Evolutionary conservation across 2,888 invertebrate species (phyloP).

Genomic region (Cephus runcator): DNA sequence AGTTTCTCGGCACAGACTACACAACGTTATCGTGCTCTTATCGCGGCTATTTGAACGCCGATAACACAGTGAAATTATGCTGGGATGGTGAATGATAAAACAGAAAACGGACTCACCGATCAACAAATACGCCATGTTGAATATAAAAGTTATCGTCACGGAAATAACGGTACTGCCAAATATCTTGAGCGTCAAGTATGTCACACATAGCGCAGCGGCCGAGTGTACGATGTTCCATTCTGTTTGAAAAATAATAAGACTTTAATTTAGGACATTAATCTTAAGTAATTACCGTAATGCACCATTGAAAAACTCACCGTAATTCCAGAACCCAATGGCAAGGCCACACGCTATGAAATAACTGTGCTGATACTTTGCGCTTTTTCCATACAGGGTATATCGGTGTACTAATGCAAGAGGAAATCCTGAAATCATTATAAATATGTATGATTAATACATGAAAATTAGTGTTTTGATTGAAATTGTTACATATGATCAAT

Average conservation of each 20-base stretch:
- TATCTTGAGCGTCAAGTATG: constrained; percentile 75
- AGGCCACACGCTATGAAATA: constrained; percentile 81
- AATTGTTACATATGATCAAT: not conserved
- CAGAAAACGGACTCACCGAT: constrained; percentile 64
- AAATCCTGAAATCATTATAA: constrained; percentile 72
- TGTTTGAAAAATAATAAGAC: constrained; percentile 43
- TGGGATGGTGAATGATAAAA: not conserved
- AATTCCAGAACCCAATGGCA: constrained; percentile 84
- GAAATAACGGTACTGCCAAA: constrained; percentile 75
- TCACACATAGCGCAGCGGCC: constrained; percentile 75
- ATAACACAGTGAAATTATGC: not conserved
- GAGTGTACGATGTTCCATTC: constrained; percentile 80
- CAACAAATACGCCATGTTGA: constrained; percentile 84
- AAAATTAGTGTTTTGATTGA: not conserved
- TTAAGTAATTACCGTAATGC: not conserved
- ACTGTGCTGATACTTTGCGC: constrained; percentile 73
- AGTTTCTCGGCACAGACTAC: not conserved
- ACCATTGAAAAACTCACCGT: constrained; percentile 69
- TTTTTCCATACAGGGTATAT: constrained; percentile 69
- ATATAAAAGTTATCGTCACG: constrained; percentile 78
- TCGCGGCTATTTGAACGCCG: not conserved
- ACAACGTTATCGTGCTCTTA: not conserved
- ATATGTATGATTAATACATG: constrained; percentile 9
- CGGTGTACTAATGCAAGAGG: constrained; percentile 77
- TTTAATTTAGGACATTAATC: not conserved